phyloP scores from a whole-genome alignment of 2,797 vertebrate genomes.

The Xenops minutus region DNA sequence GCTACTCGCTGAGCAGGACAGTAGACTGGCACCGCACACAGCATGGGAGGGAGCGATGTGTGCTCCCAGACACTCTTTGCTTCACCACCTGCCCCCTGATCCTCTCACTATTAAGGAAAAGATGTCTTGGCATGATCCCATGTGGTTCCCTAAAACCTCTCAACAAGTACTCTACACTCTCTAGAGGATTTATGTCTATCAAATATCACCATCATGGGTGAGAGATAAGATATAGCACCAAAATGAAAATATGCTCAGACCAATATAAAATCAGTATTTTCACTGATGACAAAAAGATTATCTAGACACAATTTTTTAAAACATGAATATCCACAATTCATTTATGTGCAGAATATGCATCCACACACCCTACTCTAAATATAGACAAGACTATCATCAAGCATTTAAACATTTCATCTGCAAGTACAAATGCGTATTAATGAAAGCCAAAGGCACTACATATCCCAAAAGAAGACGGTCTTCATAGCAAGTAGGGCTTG shows the following conservation, averaged over 20 bases:
- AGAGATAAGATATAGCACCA: background rate
- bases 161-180: accelerated
- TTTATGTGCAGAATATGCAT: background rate
- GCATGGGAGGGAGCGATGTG: accelerated
- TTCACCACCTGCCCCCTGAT: accelerated
- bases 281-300: background rate
- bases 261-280: background rate
- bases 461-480: background rate
- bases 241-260: background rate
- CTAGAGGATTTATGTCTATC: background rate
- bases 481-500: background rate
- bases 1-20: accelerated
- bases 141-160: background rate
- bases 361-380: background rate
- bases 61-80: background rate
- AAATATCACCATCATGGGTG: accelerated
- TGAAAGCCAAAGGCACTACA: background rate
- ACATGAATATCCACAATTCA: background rate
- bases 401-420: background rate
- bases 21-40: accelerated
- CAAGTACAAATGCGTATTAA: background rate
- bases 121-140: background rate
- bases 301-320: background rate
- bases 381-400: background rate
- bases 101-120: background rate